Evolutionary conservation across 2,888 invertebrate species (phyloP), one percentile per base, ranked within the genome.

Genomic region (Diaperis boleti): DNA sequence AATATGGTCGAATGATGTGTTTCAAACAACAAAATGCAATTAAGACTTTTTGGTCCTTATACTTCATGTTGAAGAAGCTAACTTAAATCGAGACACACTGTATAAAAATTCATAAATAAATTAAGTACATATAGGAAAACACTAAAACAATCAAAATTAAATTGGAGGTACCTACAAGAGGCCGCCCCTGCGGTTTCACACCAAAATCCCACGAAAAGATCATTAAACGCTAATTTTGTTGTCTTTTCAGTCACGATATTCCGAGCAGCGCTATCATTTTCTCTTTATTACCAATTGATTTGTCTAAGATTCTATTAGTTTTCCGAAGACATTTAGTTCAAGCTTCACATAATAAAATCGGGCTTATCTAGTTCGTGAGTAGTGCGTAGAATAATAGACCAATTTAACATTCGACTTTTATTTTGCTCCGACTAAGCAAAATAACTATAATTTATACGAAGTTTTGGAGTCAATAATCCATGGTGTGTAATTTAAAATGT

Each of bases 401-500:
- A 39, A 45, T 47, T 35, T 47, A 42, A 22, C 55, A 5, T 37
- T 47, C 47, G 37, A 47, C 57, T 47, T 44, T 22, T 14, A 45
- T 57, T 29, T 57, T 26, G 15, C 26, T 35, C 45, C 35, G 37
- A 47, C 18, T 42, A 15, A 35, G 22, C 8, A 15, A 49, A 57
- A 64, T 61, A 41, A 45, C 64, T 64, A 57, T 64, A 64, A 64
- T 64, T 64, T 64, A 59, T 47, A 47, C 41, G 54, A 45, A 45
- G 59, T 65, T 62, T 65, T 50, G 29, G 60, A 62, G 64, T 57
- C 65, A 47, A 69, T 67, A 65, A 64, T 55, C 62, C 59, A 35
- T 54, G 54, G 37, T 50, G 57, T 62, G 63, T 71, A 71, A 71
- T 72, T 70, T 70, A 52, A 69, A 70, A 69, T 66, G 67, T 66